Base-by-base conservation (phyloP, 23 tunicate genomes). In the Diplosoma virens region DNA sequence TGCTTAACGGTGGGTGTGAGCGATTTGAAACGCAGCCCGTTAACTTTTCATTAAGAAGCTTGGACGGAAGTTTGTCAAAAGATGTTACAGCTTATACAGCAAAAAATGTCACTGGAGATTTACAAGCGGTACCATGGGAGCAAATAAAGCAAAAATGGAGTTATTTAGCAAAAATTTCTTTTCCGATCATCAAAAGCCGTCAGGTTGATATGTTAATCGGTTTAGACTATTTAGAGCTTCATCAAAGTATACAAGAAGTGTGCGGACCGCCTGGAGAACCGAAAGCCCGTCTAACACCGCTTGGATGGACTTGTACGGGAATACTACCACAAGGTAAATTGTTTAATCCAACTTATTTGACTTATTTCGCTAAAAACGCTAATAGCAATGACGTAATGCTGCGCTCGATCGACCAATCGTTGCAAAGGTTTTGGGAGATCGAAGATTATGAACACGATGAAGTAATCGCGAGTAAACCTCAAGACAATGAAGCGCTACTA, bases 231-330 rank as follows among this genome's bases (percentile, higher is more conserved):
- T 61, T 61, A 22, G n/a, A 61, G 28, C 35, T 61, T 9, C 69
- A 61, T 9, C 69, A 29, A 27, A 61, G 69, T 22, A 3, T 61
- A 29, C 34, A 22, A 5, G 69, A 61, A 61, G 35, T 61, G 9
- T 29, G 69, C 7, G 69, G 69, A 61, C 9, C 6, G 34, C 69
- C 69, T 29, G 69, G 69, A 61, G 69, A 61, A 18, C 69, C 69
- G 9, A 61, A 5, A 26, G 69, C 34, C 9, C 6, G 69, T 3
- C 6, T 61, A 26, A 61, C 69, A 27, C 35, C 69, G 6, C 35
- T 27, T 3, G 69, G 69, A 27, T 61, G 69, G 69, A 61, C 35
- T 61, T 61, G 69, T 29, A 6, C 35, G 2, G 69, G 69, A 27
- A 3, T 6, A 3, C 35, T 61, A 27, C 7, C 17, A 27, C 6